Conservation (phyloP, 1,140 invertebrate genomes). For the Hermetia illucens region DNA sequence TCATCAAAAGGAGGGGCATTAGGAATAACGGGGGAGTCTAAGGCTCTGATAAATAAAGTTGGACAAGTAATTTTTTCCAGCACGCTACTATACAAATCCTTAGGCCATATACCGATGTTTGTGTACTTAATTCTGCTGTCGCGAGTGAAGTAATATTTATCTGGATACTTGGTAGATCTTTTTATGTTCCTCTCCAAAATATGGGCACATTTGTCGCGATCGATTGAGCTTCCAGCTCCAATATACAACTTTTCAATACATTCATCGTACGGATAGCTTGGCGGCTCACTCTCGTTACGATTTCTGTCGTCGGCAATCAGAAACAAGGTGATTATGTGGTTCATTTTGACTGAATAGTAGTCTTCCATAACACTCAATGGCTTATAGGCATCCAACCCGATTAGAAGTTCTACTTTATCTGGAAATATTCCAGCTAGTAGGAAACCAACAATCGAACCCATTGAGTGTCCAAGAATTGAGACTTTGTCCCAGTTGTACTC, state of each 20-base stretch:
- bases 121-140: constrained; percentile 39
- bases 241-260: constrained; percentile 36
- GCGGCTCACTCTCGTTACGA: constrained; percentile 33
- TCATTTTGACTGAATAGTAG: constrained; percentile 14
- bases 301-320: constrained; percentile 30
- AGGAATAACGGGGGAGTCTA: constrained; percentile 38
- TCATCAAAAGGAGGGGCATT: constrained; percentile 36
- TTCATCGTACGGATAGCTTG: constrained; percentile 43
- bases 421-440: constrained; percentile 42
- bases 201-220: constrained; percentile 35
- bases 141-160: constrained; percentile 44
- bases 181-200: constrained; percentile 40
- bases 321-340: constrained; percentile 31
- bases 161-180: constrained; percentile 35
- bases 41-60: constrained; percentile 41
- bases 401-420: constrained; percentile 40
- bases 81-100: constrained; percentile 34
- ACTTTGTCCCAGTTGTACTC: constrained; percentile 55
- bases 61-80: constrained; percentile 37
- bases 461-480: constrained; percentile 50
- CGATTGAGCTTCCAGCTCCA: constrained; percentile 35
- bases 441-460: constrained; percentile 44
- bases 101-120: constrained; percentile 31
- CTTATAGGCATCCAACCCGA: constrained; percentile 46
- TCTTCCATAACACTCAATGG: constrained; percentile 27